Percentiles rank a stretch among this genome's conserved stretches.
phyloP scores from a whole-genome alignment of 1,140 invertebrate genomes.

The Macrosteles quadrilineatus region DNA sequence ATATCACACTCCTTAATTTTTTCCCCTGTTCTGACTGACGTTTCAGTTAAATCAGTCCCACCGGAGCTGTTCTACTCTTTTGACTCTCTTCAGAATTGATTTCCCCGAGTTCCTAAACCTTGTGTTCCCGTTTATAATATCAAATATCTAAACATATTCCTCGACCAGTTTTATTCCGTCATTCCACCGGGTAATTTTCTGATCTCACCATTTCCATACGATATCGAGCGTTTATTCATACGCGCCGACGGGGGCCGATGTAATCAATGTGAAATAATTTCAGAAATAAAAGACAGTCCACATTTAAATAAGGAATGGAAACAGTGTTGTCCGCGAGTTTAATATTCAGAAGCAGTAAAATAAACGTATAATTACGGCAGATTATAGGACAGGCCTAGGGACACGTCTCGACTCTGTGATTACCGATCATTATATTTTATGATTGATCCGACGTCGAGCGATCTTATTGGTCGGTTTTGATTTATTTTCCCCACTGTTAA shows the following conservation, averaged over 20 bases:
- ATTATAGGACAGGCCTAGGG: constrained; percentile 26
- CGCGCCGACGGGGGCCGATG: constrained; percentile 2
- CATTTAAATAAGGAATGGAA: constrained; percentile 28
- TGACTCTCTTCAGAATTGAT: too few species aligned
- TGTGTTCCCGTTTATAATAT: background rate
- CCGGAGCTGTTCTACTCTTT: too few species aligned
- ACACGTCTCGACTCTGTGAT: constrained; percentile 10
- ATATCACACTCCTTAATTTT: too few species aligned
- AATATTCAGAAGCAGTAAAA: constrained; percentile 29
- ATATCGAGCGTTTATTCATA: constrained; percentile 10
- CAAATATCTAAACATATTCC: background rate
- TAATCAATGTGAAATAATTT: constrained; percentile 25
- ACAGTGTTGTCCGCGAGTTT: constrained; percentile 22
- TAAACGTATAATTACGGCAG: constrained; percentile 22
- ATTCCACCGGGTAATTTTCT: background rate
- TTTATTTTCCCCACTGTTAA: constrained; percentile 28
- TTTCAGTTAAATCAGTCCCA: too few species aligned
- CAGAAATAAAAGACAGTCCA: constrained; percentile 21
- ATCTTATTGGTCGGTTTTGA: constrained; percentile 23
- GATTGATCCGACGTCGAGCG: constrained; percentile 25
- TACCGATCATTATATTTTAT: constrained; percentile 29
- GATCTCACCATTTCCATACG: constrained; percentile 6
- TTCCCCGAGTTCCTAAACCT: background rate
- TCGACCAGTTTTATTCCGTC: background rate
- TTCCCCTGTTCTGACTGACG: too few species aligned